Percentiles rank a stretch among this genome's conserved stretches.
phyloP scores from a whole-genome alignment of 2,888 invertebrate species.

The Sphinx pinastri region DNA sequence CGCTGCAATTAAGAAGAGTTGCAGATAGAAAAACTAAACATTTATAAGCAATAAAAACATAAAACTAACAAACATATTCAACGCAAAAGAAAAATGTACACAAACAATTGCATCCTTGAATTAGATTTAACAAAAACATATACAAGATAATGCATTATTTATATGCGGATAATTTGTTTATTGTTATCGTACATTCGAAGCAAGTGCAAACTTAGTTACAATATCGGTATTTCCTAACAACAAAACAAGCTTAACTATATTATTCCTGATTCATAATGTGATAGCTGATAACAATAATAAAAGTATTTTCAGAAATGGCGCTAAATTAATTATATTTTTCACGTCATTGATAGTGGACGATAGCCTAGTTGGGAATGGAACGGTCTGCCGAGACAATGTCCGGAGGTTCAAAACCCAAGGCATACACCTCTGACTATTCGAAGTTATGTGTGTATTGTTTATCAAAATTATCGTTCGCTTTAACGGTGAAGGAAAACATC shows the following conservation, averaged over 20 bases:
- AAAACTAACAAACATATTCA: constrained; percentile 15
- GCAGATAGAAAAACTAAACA: constrained; percentile 6
- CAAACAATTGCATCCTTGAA: constrained; percentile 16
- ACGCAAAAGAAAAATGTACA: constrained; percentile 2
- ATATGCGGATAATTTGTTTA: not conserved
- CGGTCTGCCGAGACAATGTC: too few species aligned
- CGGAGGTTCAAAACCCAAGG: too few species aligned
- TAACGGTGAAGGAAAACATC: too few species aligned
- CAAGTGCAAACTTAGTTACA: not conserved
- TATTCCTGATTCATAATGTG: not conserved
- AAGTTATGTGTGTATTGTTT: too few species aligned
- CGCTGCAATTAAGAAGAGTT: not conserved
- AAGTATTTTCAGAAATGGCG: not conserved
- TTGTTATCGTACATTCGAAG: not conserved
- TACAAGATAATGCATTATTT: not conserved
- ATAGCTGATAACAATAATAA: not conserved
- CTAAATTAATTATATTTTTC: not conserved
- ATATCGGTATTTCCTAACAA: constrained; percentile 2
- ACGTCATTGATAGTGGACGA: constrained; percentile 4
- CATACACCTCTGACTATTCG: too few species aligned
- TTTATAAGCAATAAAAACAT: constrained; percentile 17
- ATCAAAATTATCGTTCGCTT: too few species aligned
- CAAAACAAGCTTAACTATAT: not conserved
- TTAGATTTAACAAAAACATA: constrained; percentile 9
- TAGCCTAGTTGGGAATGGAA: too few species aligned